Base-by-base conservation (phyloP, 2,113 vertebrate genomes). In the Halcyon malimbica region DNA sequence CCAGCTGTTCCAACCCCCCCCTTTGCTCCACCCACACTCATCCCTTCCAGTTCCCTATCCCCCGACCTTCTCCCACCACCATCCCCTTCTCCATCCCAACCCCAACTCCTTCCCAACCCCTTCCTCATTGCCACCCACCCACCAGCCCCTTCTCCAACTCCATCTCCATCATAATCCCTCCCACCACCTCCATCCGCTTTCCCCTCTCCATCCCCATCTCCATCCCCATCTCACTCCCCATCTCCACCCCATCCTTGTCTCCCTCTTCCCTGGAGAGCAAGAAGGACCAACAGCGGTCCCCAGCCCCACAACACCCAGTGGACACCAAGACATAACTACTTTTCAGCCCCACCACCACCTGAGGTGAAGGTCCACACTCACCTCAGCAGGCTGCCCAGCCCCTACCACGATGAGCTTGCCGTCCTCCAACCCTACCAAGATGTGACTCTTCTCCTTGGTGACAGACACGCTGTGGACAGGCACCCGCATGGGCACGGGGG, bases 321-420 rank as follows among this genome's bases (percentile, higher is more conserved):
- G 33, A 48, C n/a, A 26, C 50, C 0, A 0, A 44, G 18, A 5
- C 26, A 17, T 0, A 5, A 29, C 17, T 23, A 8, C 5, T 50
- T 9, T 1, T 28, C 13, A 37, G 4, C 11, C 26, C 28, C 13
- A 0, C 12, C 46, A 13, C n/a, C 4, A 0, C 48, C n/a, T 1
- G 14, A 24, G 5, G 5, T 1, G 25, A 16, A 9, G 24, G 16
- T 53, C 8, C 13, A 7, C 1, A 2, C 98, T 98, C 92, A 99
- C 99, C 99, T 99, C 98, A 1, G 99, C 97, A 1, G 99, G 99
- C 96, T 99, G 99, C 75, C 99, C 99, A 1, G 99, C 98, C 42
- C 99, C 99, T 96, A 99, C 99, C 93, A 99, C 99, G 4, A 99
- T 99, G 50, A 99, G 98, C 89, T 99, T 99, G 28, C 99, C 99